phyloP scores from a whole-genome alignment of 2,888 invertebrate species.

The Nezara viridula region DNA sequence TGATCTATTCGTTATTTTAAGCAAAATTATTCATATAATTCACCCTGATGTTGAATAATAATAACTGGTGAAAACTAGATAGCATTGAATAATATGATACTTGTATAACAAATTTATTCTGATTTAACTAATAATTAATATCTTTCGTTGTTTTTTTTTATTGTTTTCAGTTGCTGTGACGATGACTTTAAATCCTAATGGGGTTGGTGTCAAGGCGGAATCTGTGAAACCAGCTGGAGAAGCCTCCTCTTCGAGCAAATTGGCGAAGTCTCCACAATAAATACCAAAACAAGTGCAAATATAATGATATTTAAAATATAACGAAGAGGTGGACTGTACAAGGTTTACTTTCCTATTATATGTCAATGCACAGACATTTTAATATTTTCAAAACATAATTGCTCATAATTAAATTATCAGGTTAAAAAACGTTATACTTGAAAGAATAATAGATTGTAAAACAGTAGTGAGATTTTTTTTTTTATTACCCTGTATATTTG shows the following conservation, averaged over 20 bases:
- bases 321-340: conserved; percentile 52
- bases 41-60: too few species aligned
- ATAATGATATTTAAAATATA: not conserved
- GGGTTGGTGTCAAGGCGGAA: conserved; percentile 75
- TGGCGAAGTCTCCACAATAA: conserved; percentile 55
- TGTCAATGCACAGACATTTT: conserved; percentile 31
- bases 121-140: not conserved
- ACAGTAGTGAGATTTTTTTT: not conserved
- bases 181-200: conserved; percentile 78
- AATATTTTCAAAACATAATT: conserved; percentile 29
- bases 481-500: not conserved
- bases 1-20: too few species aligned
- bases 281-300: not conserved
- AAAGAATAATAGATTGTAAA: not conserved
- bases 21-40: too few species aligned
- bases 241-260: conserved; percentile 58
- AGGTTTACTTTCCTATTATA: conserved; percentile 37
- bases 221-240: conserved; percentile 70
- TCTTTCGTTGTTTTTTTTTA: not conserved
- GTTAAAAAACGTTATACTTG: conserved; percentile 22
- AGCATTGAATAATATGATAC: too few species aligned
- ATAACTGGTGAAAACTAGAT: too few species aligned
- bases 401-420: conserved; percentile 41
- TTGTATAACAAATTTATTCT: too few species aligned
- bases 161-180: conserved; percentile 72